Evolutionary conservation across 1,140 invertebrate species (phyloP).

Genomic region (Bathynomus jamesi): DNA sequence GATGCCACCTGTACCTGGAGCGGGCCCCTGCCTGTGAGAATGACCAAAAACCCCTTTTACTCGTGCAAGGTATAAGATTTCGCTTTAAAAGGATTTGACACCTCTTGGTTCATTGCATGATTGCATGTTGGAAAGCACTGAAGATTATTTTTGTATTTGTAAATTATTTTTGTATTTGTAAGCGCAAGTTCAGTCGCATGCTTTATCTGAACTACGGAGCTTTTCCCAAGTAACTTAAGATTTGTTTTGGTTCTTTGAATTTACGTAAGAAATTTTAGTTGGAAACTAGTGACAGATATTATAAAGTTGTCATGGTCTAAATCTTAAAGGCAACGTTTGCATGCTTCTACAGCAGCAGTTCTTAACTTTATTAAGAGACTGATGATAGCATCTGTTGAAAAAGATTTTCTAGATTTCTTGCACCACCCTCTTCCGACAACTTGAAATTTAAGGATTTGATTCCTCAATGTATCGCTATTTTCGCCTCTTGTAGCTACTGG

Average conservation of each 20-base stretch:
- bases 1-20: slow-evolving; percentile 82
- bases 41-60: slow-evolving; percentile 57
- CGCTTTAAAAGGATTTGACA: not conserved
- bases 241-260: not conserved
- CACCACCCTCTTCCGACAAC: no score
- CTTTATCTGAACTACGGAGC: not conserved
- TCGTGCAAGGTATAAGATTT: slow-evolving; percentile 53
- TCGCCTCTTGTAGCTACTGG: no score
- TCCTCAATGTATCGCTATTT: no score
- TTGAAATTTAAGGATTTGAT: no score
- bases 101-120: not conserved
- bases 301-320: no score
- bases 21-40: slow-evolving; percentile 63
- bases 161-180: not conserved
- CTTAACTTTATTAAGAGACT: no score
- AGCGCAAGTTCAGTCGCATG: not conserved
- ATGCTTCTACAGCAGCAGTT: no score
- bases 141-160: not conserved
- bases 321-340: no score
- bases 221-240: not conserved
- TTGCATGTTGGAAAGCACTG: not conserved
- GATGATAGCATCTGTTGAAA: no score
- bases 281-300: no score
- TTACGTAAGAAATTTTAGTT: no score
- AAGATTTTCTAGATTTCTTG: no score